Evolutionary conservation across 2,888 invertebrate genomes (phyloP), one percentile per base, ranked within the genome.

Genomic region (Notodonta dromedarius): DNA sequence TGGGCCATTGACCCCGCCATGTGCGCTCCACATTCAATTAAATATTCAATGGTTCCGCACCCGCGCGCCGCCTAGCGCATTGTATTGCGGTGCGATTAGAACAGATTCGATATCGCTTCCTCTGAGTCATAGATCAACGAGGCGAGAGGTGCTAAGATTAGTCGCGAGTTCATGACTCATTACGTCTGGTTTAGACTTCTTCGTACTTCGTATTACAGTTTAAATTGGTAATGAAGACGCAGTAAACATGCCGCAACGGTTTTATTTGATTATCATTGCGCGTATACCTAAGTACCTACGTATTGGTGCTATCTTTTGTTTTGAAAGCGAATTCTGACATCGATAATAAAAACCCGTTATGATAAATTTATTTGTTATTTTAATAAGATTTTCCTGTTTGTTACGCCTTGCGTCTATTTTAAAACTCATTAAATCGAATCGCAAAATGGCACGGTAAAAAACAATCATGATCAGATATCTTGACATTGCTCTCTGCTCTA

Each of bases 21-120:
- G 75, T 77, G 84, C 78, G 84, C 78, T 84, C 84, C 75, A 84
- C 82, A 85, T 89, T 87, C 84, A 88, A 91, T 92, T 87, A 90
- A 90, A 89, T 86, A 89, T 89, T 91, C 85, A 88, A 87, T 87
- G 79, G 83, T 73, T 74, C 74, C 76, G 75, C 77, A 74, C 70
- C 61, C 66, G 77, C 78, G 73, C 80, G 52, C 13, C 52, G 52
- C 57, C 53, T 56, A 66, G 65, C 66, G 68, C 76, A 67, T 67
- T 65, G 74, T 39, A 40, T 39, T 12, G 54, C 72, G 70, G 67
- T 62, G 63, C 71, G 80, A 85, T 87, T 87, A 85, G 84, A 83
- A 82, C 82, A 78, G 79, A 82, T 82, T 79, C 73, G 73, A 35
- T 6, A 35, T 35, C 66, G 59, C 66, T 71, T 68, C 75, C 68